Evolutionary conservation across 2,888 invertebrate species (phyloP), one percentile per base, ranked within the genome.

Genomic region (Nebria salina): DNA sequence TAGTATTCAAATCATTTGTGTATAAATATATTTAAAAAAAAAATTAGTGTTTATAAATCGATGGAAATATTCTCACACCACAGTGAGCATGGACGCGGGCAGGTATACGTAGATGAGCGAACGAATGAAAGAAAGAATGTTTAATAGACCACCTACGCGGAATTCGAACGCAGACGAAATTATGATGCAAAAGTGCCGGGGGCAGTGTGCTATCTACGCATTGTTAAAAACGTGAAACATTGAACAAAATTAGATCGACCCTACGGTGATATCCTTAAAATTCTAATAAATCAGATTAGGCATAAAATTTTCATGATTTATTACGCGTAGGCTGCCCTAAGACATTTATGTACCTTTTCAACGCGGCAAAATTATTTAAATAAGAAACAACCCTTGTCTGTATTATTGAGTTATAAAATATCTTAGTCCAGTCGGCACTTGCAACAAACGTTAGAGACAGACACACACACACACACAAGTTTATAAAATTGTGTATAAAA

Each of bases 71-170:
- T 70, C 34, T 70, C 70, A 26, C 70, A 70, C 70, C 70, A 26
- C 70, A 34, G 25, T 70, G 34, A 26, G 9, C 70, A 70, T 70
- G 25, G 11, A 26, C 34, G 70, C 15, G 25, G 7, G 25, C n/a
- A 70, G 70, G 70, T 25, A 68, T 20, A 13, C 68, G 68, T 68
- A 43, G 43, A 9, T 43, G 43, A 76, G 76, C 20, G 20, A 6
- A 72, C 54, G 73, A 77, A 73, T 77, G 20, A 20, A 20, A 20
- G 20, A 20, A 20, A 20, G 20, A 20, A 26, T 78, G 54, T 54
- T 11, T 65, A 72, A 65, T 72, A 78, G 78, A 78, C 78, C 78
- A 78, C 78, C 78, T 78, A 78, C 78, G 78, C 78, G 41, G 78
- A 78, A 77, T 65, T 54, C 72, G 65, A 65, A 65, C 65, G 13